phyloP scores from a whole-genome alignment of 2,797 vertebrate genomes.

The Argya squamiceps region DNA sequence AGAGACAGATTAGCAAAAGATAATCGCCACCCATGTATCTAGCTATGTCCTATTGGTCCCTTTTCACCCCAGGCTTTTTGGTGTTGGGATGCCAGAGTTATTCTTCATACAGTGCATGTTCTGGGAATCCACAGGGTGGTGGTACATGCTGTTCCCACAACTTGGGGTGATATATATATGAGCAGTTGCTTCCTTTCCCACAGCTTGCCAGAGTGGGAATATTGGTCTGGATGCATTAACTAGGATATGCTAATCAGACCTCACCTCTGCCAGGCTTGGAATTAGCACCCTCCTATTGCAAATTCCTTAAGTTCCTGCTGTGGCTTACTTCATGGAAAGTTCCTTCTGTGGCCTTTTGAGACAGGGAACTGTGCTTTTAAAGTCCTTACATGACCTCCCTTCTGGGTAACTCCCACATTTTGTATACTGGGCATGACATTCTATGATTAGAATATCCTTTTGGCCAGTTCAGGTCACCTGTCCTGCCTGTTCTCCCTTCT shows the following conservation, averaged over 20 bases:
- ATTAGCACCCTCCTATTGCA: neutral
- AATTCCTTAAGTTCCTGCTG: neutral
- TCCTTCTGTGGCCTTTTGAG: neutral
- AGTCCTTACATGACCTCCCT: neutral
- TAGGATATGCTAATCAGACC: neutral
- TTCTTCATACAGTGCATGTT: neutral
- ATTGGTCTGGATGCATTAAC: neutral
- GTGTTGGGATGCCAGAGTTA: neutral
- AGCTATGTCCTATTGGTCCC: neutral
- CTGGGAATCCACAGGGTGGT: neutral
- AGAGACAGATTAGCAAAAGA: neutral
- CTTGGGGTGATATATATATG: neutral
- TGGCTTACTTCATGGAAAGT: neutral
- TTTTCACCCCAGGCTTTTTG: neutral
- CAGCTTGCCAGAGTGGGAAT: neutral
- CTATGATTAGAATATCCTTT: neutral
- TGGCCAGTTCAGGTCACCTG: neutral
- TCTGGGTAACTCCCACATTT: neutral
- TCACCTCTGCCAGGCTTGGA: neutral
- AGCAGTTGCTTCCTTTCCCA: neutral
- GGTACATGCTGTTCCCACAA: neutral
- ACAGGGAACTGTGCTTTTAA: neutral
- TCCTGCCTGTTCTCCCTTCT: neutral
- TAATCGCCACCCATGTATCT: no score
- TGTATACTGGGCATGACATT: neutral